phyloP scores from a whole-genome alignment of 1,140 invertebrate genomes.

The Antheraea pernyi region DNA sequence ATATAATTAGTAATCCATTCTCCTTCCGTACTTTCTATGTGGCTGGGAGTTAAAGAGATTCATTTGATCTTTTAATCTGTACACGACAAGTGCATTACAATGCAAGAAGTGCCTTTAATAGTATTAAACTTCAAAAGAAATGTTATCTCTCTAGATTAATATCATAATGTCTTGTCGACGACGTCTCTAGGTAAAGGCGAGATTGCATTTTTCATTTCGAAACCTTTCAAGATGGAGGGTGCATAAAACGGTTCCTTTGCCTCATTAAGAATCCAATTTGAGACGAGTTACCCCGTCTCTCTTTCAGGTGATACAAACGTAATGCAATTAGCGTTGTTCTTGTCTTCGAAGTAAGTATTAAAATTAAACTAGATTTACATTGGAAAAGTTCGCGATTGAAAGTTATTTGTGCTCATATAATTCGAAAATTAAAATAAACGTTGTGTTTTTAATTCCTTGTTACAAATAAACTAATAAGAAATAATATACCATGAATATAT shows the following conservation, averaged over 20 bases:
- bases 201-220: conserved; percentile 11
- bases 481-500: no score
- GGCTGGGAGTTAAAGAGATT: not conserved
- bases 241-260: conserved; percentile 63
- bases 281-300: conserved; percentile 42
- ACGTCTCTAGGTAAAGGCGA: not conserved
- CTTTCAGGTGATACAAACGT: conserved; percentile 69
- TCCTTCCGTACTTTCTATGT: no score
- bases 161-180: not conserved
- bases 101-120: not conserved
- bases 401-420: not conserved
- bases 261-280: conserved; percentile 70
- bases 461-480: no score
- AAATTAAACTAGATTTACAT: conserved; percentile 20
- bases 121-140: not conserved
- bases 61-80: not conserved
- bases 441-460: no score
- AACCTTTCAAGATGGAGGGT: conserved; percentile 13
- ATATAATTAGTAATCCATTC: no score
- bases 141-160: not conserved
- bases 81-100: not conserved
- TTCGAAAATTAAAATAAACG: no score
- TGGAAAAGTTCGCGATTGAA: conserved; percentile 20
- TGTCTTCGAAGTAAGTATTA: conserved; percentile 25
- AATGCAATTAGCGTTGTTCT: conserved; percentile 66